Percentiles rank a stretch among this genome's conserved stretches.
Evolutionary conservation across 2,888 invertebrate genomes (phyloP).

Genomic region (Octonoba sinensis): DNA sequence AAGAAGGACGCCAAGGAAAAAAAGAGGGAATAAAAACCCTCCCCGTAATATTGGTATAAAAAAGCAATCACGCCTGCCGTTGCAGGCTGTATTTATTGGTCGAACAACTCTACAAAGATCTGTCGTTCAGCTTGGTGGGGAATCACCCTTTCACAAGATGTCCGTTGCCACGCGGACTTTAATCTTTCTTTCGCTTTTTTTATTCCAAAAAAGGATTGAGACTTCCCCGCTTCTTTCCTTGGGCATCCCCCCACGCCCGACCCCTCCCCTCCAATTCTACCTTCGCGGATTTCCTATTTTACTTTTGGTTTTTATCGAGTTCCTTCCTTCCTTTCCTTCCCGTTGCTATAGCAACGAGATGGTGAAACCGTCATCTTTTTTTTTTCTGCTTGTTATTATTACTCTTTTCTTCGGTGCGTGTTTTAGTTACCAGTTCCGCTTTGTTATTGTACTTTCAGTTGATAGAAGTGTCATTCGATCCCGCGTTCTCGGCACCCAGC

Average conservation of each 20-base stretch:
- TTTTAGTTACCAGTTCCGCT: conserved; percentile 37
- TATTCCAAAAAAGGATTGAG: conserved; percentile 30
- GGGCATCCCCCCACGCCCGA: background rate
- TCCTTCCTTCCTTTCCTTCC: conserved; percentile 16
- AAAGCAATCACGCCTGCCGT: too few relatives aligned
- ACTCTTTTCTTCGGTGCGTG: conserved; percentile 16
- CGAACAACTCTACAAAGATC: conserved; percentile 22
- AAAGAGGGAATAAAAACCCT: too few relatives aligned
- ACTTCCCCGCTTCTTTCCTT: conserved; percentile 26
- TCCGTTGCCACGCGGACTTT: conserved; percentile 36
- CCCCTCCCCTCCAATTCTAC: conserved; percentile 2
- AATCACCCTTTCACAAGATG: conserved; percentile 37
- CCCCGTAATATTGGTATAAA: too few relatives aligned
- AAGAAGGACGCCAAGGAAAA: too few relatives aligned
- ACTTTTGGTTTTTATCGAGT: conserved; percentile 34
- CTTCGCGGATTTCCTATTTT: conserved; percentile 46
- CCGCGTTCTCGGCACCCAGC: too few relatives aligned
- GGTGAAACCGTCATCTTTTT: conserved; percentile 25
- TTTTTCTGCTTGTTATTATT: background rate
- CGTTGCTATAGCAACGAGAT: conserved; percentile 18
- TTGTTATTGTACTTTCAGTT: background rate
- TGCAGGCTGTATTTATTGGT: conserved; percentile 36
- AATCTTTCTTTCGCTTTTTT: conserved; percentile 31
- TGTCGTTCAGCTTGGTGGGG: conserved; percentile 3
- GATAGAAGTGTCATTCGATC: too few relatives aligned